phyloP scores from a whole-genome alignment of 35 echinoderm and acorn worm species.

The Apostichopus parvimensis region DNA sequence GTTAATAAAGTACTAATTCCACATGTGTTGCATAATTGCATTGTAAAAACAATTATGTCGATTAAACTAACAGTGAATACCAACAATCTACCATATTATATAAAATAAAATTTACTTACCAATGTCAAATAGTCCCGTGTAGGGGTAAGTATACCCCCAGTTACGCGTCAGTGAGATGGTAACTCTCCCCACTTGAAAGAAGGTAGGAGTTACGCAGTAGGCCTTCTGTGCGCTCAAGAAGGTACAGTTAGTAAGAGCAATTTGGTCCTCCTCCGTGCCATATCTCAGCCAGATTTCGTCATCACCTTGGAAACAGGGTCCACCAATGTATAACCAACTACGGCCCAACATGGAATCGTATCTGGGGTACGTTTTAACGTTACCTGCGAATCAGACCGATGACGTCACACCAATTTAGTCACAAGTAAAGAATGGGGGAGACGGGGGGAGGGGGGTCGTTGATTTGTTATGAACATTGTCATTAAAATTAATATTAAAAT shows the following conservation, averaged over 20 bases:
- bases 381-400: constrained; percentile 30
- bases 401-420: no score
- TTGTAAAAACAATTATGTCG: no score
- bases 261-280: constrained; percentile 75
- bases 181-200: constrained; percentile 77
- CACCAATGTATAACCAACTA: constrained; percentile 70
- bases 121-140: constrained; percentile 73
- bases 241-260: constrained; percentile 88
- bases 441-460: neutral
- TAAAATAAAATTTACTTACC: constrained; percentile 58
- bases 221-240: constrained; percentile 54
- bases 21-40: no score
- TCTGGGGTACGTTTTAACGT: constrained; percentile 66
- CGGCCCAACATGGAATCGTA: constrained; percentile 88
- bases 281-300: constrained; percentile 81
- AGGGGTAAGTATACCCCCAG: constrained; percentile 66
- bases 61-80: no score
- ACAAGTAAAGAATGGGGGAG: no score
- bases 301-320: constrained; percentile 82
- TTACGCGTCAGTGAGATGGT: constrained; percentile 65
- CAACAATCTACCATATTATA: no score
- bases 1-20: no score
- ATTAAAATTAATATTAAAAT: neutral
- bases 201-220: constrained; percentile 79
- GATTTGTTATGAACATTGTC: no score